Evolutionary conservation across 1,140 invertebrate species (phyloP).

Genomic region (Apis dorsata): DNA sequence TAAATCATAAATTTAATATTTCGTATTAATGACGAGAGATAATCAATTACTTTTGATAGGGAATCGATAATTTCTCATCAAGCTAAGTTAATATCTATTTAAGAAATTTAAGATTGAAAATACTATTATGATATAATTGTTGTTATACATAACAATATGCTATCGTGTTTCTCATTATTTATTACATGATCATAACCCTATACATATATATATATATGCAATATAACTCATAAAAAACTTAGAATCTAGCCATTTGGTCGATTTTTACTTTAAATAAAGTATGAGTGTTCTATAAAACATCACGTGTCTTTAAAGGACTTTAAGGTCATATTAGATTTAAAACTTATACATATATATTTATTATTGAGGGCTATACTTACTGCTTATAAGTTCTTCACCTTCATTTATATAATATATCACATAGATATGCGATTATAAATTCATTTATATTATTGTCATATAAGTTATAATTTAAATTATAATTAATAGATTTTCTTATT

Average conservation of each 20-base stretch:
- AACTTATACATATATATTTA: background rate
- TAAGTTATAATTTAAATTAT: background rate
- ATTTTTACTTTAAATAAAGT: conserved; percentile 56
- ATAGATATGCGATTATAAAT: background rate
- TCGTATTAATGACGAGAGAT: background rate
- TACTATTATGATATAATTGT: background rate
- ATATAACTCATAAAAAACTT: conserved; percentile 46
- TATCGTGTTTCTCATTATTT: conserved; percentile 20
- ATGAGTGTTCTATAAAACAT: conserved; percentile 43
- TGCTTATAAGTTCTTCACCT: background rate
- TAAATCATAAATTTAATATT: background rate
- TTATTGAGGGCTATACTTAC: background rate
- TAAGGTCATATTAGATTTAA: conserved; percentile 25
- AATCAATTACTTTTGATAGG: conserved; percentile 3
- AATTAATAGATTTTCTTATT: background rate
- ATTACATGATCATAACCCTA: conserved; percentile 4
- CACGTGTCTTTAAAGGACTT: conserved; percentile 39
- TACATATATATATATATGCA: background rate
- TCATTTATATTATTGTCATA: background rate
- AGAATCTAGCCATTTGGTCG: conserved; percentile 34
- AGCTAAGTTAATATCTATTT: background rate
- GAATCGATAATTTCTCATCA: background rate
- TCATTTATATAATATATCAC: background rate
- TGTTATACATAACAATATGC: background rate
- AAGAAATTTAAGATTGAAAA: conserved; percentile 3